Evolutionary conservation across 2,113 vertebrate genomes (phyloP).

Genomic region (Tetrao urogallus): DNA sequence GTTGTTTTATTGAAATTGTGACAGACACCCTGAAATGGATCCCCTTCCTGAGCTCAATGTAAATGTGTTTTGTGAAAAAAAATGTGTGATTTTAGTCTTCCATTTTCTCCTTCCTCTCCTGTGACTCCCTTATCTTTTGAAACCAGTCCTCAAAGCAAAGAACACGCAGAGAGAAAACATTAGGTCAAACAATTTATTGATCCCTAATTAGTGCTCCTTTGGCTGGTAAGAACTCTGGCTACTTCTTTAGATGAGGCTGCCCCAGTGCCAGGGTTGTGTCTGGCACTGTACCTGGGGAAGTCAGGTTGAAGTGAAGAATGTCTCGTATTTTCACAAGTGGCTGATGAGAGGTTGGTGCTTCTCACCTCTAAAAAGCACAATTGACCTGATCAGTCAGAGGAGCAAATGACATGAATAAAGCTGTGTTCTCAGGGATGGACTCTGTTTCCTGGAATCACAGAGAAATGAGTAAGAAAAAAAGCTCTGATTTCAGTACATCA

Average conservation of each 20-base stretch:
- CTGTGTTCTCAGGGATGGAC: background rate
- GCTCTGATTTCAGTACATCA: background rate
- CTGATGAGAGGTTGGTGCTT: background rate
- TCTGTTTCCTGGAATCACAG: background rate
- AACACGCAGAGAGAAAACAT: background rate
- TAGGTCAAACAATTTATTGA: background rate
- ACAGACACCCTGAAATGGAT: background rate
- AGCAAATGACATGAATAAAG: background rate
- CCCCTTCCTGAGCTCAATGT: background rate
- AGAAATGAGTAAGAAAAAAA: background rate
- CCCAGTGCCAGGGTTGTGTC: fast-evolving
- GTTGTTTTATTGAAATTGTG: background rate
- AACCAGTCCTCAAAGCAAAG: background rate
- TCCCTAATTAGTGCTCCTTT: background rate
- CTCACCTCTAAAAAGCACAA: background rate
- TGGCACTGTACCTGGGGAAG: background rate
- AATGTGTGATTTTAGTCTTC: background rate
- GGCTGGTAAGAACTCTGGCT: background rate
- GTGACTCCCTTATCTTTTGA: background rate
- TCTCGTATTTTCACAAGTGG: background rate
- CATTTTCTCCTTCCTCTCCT: background rate
- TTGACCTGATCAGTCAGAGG: background rate
- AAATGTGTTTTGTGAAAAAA: background rate
- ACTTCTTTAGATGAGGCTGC: background rate
- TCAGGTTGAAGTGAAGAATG: background rate